Base-by-base conservation (phyloP, 2,888 invertebrate species). In the Aphidius colemani region DNA sequence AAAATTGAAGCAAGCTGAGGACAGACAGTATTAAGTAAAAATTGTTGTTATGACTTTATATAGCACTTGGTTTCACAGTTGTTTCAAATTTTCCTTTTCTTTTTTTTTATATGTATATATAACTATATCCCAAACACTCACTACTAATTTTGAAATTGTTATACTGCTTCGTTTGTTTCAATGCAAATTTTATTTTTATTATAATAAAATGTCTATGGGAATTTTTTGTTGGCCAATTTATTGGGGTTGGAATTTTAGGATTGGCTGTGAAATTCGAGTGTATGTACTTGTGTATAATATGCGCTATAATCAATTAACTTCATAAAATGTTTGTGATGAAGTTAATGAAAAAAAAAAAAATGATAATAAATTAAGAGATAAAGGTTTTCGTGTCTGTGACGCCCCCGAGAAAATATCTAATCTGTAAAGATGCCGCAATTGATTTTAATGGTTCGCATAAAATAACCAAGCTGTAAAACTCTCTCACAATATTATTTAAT, bases 171-270 rank as follows among this genome's bases (percentile, higher is more conserved):
- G 59, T 53, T 46, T 40, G 39, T 59, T 61, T 59, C 65, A 44
- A 18, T 65, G 63, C 63, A 51, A 53, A 67, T 67, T 62, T 64
- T 64, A 67, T 59, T 61, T 18, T 18, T 18, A 18, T 18, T 18
- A 18, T 53, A 65, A 30, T 5, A 30, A 30, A 30, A 30, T 5
- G 64, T 61, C 67, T 59, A 68, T 61, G 66, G 53, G 55, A 69
- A 30, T 66, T 69, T 70, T 70, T 72, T 70, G 69, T 73, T 74
- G 70, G 66, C 74, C 77, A 77, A 78, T 80, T 79, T 76, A 79
- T 75, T 71, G 74, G 74, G 75, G 76, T 74, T 75, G 69, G 68
- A 67, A 69, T 43, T 70, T 74, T 70, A 68, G 67, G 68, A 69
- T 66, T 48, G 68, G 71, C 73, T 70, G 72, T 74, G 72, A 71